A percentile compares a stretch with the other conserved stretches of the same genome.
These are phyloP conservation scores for Phoebastria nigripes DNA, from an alignment of 2,797 vertebrate genomes.

Conservation along the genomic window DNA sequence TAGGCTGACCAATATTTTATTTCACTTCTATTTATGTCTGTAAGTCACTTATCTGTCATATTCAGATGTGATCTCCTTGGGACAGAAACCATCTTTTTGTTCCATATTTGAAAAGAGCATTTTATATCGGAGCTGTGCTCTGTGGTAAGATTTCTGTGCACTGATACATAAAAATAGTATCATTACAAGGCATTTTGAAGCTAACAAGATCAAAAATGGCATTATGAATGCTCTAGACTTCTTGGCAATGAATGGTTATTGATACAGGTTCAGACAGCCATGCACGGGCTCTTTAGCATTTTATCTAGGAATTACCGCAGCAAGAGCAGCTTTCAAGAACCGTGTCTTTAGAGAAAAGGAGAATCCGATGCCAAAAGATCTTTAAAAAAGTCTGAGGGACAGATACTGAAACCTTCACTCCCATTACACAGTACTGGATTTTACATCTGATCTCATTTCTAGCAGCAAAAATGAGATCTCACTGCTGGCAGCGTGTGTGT, in stretches of 20 bases:
- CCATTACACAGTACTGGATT: neutral
- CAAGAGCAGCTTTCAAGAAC: neutral
- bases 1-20: neutral
- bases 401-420: neutral
- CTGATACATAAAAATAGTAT: neutral
- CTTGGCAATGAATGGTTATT: neutral
- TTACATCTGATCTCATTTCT: slow-evolving; percentile 1
- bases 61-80: neutral
- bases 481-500: fast-evolving
- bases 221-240: neutral
- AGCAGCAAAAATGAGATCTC: neutral
- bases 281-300: neutral
- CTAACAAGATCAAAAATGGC: neutral
- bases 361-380: neutral
- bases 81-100: neutral
- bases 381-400: neutral
- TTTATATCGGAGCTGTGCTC: neutral
- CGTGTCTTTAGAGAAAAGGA: neutral
- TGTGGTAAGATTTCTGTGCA: neutral
- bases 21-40: neutral
- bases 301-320: neutral
- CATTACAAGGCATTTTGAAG: neutral
- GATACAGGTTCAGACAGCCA: neutral
- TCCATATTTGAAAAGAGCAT: neutral
- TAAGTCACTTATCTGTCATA: neutral